Evolutionary conservation across 2,797 vertebrate genomes (phyloP), one percentile per base, ranked within the genome.

Genomic region (Melanogrammus aeglefinus): DNA sequence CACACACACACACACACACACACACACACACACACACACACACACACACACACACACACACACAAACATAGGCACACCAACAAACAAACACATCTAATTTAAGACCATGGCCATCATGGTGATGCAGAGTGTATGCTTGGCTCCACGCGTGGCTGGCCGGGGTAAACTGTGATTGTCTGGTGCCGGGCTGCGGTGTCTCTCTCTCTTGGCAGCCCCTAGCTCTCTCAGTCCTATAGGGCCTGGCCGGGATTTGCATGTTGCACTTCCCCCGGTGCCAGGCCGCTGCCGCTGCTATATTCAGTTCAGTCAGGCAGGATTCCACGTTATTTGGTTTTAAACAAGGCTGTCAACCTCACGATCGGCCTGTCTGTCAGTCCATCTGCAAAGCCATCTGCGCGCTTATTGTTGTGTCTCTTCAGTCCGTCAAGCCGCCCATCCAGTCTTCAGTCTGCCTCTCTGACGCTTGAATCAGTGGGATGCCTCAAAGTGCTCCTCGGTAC

Each of bases 91-190:
- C 29, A 66, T 66, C 47, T 51, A 35, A 57, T 66, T 73, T 79
- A 79, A 83, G 76, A 69, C 70, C 73, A 71, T 36, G 84, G 76
- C 71, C 36, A 35, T 14, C 0, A 10, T 69, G 78, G 66, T 77
- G 76, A 82, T 80, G 75, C 75, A 33, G 72, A 84, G 79, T 66
- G 80, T 81, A 82, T 79, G 63, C 47, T 79, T 77, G 71, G 70
- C 38, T 81, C 38, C 66, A 39, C 76, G 76, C 44, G 77, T 74
- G 79, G 77, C 78, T 80, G 72, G 73, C 77, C 44, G 2, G 1
- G 77, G 66, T 41, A 72, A 44, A 38, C 24, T 76, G 79, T 51
- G 18, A 47, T 77, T 72, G 39, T 35, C 70, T 29, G 47, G 69
- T 16, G 75, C 75, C 75, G 75, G 74, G 78, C 75, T 39, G 12